These are phyloP conservation scores for Thamnophis elegans DNA, from an alignment of 2,797 vertebrate genomes.

Conservation along the genomic window DNA sequence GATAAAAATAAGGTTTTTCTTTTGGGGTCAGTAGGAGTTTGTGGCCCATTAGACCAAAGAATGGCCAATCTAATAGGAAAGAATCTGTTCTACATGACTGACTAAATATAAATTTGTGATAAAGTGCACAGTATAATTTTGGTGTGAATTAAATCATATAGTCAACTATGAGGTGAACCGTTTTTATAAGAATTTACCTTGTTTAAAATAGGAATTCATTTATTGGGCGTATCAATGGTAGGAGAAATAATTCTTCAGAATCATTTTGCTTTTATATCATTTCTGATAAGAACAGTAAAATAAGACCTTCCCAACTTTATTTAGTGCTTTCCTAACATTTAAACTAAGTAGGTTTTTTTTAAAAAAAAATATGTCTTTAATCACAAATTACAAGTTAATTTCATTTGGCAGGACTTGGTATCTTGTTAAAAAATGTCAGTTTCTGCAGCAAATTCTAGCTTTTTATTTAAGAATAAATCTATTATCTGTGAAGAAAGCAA, in stretches of 20 bases:
- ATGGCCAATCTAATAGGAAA: constrained; percentile 15
- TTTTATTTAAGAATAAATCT: neutral
- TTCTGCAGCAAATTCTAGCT: constrained; percentile 3
- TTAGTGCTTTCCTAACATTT: constrained; percentile 15
- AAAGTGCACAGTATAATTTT: constrained; percentile 29
- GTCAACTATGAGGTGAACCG: constrained; percentile 2
- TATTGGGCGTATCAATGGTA: constrained; percentile 6
- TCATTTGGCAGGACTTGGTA: neutral
- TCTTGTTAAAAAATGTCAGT: neutral
- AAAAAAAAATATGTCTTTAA: neutral
- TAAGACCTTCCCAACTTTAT: rapidly evolving
- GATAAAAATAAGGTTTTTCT: constrained; percentile 29
- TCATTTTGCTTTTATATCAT: constrained; percentile 22
- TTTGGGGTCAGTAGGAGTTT: constrained; percentile 22
- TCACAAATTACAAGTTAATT: neutral
- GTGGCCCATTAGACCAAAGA: constrained; percentile 7
- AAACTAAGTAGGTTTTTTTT: constrained; percentile 7
- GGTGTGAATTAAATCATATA: neutral
- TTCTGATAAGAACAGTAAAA: neutral
- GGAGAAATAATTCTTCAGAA: constrained; percentile 8
- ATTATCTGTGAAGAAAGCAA: neutral
- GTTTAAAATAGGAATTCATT: constrained; percentile 13
- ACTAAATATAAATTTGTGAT: constrained; percentile 31
- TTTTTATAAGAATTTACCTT: constrained; percentile 25
- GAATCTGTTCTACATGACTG: neutral